These are phyloP conservation scores for Anadara kagoshimensis DNA, from an alignment of 1,140 invertebrate genomes.

Conservation along the genomic window DNA sequence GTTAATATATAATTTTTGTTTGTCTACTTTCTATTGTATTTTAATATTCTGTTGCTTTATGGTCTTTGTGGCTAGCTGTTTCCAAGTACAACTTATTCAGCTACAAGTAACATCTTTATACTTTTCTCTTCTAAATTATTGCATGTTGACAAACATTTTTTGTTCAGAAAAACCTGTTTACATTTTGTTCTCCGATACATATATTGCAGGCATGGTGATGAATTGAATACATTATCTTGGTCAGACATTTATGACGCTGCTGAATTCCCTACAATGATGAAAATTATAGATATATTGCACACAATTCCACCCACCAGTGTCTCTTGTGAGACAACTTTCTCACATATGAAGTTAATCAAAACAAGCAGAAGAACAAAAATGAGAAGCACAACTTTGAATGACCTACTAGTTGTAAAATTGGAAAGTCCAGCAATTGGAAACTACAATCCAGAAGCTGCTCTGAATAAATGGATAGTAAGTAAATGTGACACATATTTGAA, in stretches of 20 bases:
- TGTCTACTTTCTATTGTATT: too few relatives aligned
- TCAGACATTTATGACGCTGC: neutral
- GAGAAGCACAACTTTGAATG: neutral
- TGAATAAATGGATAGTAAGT: slow-evolving; percentile 17
- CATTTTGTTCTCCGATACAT: too few relatives aligned
- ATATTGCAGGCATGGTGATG: neutral
- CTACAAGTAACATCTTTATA: too few relatives aligned
- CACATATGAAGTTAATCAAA: slow-evolving; percentile 1
- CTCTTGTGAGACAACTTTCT: slow-evolving; percentile 9
- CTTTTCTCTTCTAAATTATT: too few relatives aligned
- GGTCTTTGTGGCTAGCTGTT: too few relatives aligned
- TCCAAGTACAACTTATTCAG: too few relatives aligned
- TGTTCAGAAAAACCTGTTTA: too few relatives aligned
- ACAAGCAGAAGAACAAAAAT: slow-evolving; percentile 3
- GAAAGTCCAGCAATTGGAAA: slow-evolving; percentile 3
- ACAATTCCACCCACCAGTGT: slow-evolving; percentile 1
- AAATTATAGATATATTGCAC: neutral
- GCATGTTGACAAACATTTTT: too few relatives aligned
- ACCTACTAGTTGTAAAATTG: slow-evolving; percentile 5
- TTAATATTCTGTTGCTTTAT: too few relatives aligned
- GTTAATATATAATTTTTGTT: too few relatives aligned
- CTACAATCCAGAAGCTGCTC: slow-evolving; percentile 3
- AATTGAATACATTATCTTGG: neutral
- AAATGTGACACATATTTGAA: too few relatives aligned
- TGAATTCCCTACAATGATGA: slow-evolving; percentile 1